Conservation (phyloP, 2,888 invertebrate genomes). For the Chirona hameri region DNA sequence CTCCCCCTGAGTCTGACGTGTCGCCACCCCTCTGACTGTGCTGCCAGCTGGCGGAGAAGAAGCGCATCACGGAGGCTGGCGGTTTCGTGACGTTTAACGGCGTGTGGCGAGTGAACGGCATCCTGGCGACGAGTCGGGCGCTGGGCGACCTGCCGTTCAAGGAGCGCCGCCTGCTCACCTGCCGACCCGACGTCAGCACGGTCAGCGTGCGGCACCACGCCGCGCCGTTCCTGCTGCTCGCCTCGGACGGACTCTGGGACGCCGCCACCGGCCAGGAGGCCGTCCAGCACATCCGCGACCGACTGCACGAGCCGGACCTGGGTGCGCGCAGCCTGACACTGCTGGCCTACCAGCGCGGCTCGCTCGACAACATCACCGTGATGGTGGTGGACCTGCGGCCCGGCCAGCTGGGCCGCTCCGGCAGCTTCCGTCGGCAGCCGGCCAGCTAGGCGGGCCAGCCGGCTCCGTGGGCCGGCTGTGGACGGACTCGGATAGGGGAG, state of each 20-base stretch:
- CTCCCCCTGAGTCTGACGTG: too few relatives aligned
- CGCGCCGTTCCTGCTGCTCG: conserved; percentile 78
- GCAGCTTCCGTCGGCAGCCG: background rate
- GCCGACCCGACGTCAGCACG: conserved; percentile 90
- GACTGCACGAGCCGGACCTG: conserved; percentile 71
- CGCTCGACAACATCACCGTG: conserved; percentile 92
- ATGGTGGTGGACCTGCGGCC: conserved; percentile 72
- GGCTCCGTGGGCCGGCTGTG: background rate
- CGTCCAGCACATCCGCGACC: conserved; percentile 77
- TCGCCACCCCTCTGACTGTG: too few relatives aligned
- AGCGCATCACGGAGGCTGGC: conserved; percentile 89
- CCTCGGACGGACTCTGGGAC: conserved; percentile 96
- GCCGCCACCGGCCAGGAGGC: conserved; percentile 94
- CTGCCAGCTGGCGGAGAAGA: conserved; percentile 78
- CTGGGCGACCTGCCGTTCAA: conserved; percentile 94
- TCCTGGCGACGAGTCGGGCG: conserved; percentile 88
- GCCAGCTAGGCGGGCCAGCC: background rate
- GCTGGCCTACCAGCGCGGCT: conserved; percentile 87
- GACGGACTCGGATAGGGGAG: background rate
- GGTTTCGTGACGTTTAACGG: conserved; percentile 93
- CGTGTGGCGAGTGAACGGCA: conserved; percentile 94
- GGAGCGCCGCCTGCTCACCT: conserved; percentile 87
- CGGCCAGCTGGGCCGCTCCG: background rate
- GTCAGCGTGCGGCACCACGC: conserved; percentile 72
- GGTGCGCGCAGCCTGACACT: conserved; percentile 88